Evolutionary conservation across 2,113 vertebrate genomes (phyloP), one percentile per base, ranked within the genome.

Genomic region (Amphiprion ocellaris): DNA sequence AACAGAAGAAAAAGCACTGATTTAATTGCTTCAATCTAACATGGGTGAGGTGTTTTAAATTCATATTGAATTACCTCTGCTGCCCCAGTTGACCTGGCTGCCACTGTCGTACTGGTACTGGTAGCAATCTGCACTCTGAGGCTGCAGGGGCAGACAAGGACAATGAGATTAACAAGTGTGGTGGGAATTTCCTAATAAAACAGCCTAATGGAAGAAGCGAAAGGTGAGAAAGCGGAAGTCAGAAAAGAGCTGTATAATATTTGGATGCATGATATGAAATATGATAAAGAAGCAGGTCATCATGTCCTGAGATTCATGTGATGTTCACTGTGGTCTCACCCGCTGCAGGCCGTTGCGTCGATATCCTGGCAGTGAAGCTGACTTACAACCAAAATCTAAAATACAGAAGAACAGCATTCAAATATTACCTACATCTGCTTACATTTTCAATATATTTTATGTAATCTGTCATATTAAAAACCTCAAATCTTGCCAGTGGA

Each of bases 71-170:
- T 90, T 87, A 98, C 98, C 98, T 97, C 96, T 94, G 95, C 96
- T 97, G 55, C 97, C 98, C 98, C 98, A 99, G 94, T 98, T 97
- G 87, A 98, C 96, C 11, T 97, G 97, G 0, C 95, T 97, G 39
- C 96, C 94, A 84, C 95, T 96, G 94, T 98, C 97, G 0, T 98
- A 99, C 92, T 98, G 97, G 94, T 98, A 99, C 93, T 99, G 97
- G 93, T 97, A 99, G 59, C 97, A 97, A 65, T 99, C 97, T 0
- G 98, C 95, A 55, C 97, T 94, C 79, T 95, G 93, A 78, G 94
- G 94, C 94, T 95, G 77, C 28, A 82, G 82, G 64, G 66, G 33
- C 9, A 59, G 0, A 69, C n/a, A 56, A 19, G 46, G 30, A 69
- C 30, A 23, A n/a, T 23, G 19, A 59, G 33, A 67, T 71, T 55